Conservation (phyloP, 1,140 invertebrate genomes). For the Lucilia cuprina region DNA sequence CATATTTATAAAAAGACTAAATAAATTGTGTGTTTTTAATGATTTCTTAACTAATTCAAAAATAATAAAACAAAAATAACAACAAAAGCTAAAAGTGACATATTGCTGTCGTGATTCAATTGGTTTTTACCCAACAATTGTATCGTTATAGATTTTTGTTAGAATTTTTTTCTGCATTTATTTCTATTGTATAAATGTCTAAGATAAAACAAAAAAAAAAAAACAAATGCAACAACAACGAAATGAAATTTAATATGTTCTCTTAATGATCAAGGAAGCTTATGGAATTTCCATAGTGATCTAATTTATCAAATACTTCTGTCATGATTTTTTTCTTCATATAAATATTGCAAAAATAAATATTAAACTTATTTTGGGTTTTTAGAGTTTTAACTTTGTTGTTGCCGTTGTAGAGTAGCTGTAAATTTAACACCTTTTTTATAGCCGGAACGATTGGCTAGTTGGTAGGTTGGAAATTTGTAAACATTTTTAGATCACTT, state of each 20-base stretch:
- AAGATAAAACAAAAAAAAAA: background rate
- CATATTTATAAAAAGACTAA: background rate
- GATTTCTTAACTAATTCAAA: conserved; percentile 15
- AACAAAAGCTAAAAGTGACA: background rate
- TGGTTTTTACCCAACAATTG: conserved; percentile 17
- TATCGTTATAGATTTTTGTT: background rate
- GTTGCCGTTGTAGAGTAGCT: background rate
- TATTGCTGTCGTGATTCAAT: conserved; percentile 6
- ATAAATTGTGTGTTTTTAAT: background rate
- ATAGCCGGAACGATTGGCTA: background rate
- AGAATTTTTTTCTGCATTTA: background rate
- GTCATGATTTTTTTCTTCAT: background rate
- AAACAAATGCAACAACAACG: background rate
- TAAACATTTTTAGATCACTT: background rate
- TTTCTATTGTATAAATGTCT: background rate
- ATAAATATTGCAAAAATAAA: background rate
- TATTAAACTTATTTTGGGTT: background rate
- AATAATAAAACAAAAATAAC: background rate
- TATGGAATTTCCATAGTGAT: conserved; percentile 10
- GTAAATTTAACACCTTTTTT: background rate
- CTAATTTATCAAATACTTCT: background rate
- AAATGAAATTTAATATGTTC: background rate
- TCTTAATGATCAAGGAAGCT: conserved; percentile 3
- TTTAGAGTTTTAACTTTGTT: background rate
- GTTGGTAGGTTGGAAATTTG: background rate